Conservation (phyloP, 2,113 vertebrate genomes). For the Oncorhynchus nerka region DNA sequence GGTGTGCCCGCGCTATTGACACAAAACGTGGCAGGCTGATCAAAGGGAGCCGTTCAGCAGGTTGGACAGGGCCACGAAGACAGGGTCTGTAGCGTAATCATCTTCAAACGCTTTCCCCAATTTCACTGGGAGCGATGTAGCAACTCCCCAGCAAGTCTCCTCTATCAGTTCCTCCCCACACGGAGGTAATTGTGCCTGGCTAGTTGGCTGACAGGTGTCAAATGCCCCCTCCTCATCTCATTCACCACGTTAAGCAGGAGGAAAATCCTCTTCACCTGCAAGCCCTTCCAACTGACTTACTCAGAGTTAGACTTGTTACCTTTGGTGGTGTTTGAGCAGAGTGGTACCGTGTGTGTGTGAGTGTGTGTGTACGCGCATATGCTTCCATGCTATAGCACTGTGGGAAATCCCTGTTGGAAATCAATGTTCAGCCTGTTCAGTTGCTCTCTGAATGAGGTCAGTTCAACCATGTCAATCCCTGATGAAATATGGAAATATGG, state of each 20-base stretch:
- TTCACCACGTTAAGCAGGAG: constrained; percentile 69
- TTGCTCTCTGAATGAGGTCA: not conserved
- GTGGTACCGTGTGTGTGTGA: not conserved
- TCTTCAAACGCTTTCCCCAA: constrained; percentile 73
- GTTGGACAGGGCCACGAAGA: constrained; percentile 76
- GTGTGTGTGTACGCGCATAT: not conserved
- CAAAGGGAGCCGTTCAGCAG: constrained; percentile 73
- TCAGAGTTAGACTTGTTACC: constrained; percentile 37
- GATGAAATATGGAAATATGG: not conserved
- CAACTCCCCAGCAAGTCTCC: constrained; percentile 71
- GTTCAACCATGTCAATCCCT: not conserved
- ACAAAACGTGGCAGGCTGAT: constrained; percentile 68
- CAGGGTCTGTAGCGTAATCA: constrained; percentile 78
- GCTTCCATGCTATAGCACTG: constrained; percentile 4
- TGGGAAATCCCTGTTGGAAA: constrained; percentile 5
- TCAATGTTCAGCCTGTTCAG: not conserved
- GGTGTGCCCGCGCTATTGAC: constrained; percentile 70
- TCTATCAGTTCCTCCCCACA: constrained; percentile 52
- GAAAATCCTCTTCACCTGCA: constrained; percentile 50
- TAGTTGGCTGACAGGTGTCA: constrained; percentile 79
- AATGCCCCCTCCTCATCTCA: constrained; percentile 67
- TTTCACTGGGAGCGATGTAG: constrained; percentile 66
- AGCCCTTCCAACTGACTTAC: constrained; percentile 33
- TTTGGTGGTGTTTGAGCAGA: constrained; percentile 4
- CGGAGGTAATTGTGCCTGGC: constrained; percentile 74